These are phyloP conservation scores for Pomacea maculata DNA, from an alignment of 1,140 invertebrate species.

Conservation along the genomic window DNA sequence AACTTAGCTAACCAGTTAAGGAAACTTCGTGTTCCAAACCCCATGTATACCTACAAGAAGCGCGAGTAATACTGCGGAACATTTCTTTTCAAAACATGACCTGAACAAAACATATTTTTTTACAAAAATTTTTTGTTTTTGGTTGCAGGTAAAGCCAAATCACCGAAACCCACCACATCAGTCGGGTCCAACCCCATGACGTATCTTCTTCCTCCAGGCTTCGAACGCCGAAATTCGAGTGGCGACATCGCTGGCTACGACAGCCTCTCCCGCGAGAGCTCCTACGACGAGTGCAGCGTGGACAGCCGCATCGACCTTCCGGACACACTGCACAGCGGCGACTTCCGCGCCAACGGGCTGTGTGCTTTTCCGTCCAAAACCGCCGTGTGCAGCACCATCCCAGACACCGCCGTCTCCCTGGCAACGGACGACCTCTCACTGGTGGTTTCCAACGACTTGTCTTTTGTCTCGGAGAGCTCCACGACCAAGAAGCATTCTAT, in stretches of 20 bases:
- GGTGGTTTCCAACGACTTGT: constrained; percentile 7
- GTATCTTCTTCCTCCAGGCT: no score
- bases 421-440: background rate
- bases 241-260: constrained; percentile 7
- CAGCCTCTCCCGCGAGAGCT: constrained; percentile 19
- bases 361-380: background rate
- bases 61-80: no score
- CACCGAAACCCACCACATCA: no score
- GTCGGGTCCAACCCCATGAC: no score
- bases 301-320: background rate
- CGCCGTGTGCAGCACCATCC: background rate
- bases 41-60: no score
- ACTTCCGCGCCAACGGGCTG: background rate
- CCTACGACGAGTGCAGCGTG: constrained; percentile 13
- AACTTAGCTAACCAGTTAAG: no score
- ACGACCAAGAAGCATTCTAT: constrained; percentile 1
- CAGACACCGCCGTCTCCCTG: background rate
- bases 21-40: no score
- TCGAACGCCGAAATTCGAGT: background rate
- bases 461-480: background rate
- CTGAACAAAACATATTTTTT: no score
- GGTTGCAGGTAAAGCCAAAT: no score
- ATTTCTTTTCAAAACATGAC: no score
- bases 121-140: no score
- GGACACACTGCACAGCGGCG: constrained; percentile 3